phyloP scores from a whole-genome alignment of 2,113 vertebrate genomes.

The Taurulus bubalis region DNA sequence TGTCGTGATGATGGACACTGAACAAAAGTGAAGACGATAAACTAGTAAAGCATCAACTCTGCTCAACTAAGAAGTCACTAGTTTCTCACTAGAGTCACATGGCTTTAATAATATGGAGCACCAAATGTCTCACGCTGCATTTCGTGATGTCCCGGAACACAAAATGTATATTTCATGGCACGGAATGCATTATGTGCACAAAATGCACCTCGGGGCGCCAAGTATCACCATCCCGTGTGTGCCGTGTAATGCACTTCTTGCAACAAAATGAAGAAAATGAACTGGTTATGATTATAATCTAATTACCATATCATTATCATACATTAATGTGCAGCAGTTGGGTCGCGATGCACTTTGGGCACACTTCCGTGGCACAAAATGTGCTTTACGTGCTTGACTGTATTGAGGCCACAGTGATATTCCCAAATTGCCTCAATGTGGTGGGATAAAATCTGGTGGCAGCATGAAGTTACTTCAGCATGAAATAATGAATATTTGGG shows the following conservation, averaged over 20 bases:
- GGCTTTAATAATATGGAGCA: constrained; percentile 20
- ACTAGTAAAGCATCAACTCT: constrained; percentile 1
- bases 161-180: constrained; percentile 67
- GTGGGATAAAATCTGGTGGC: not conserved
- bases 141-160: not conserved
- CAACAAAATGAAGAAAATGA: constrained; percentile 47
- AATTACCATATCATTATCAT: constrained; percentile 70
- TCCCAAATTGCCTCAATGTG: not conserved
- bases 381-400: not conserved
- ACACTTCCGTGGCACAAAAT: not conserved
- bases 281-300: constrained; percentile 52
- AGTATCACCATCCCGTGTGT: constrained; percentile 7
- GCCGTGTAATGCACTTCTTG: constrained; percentile 43
- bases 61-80: not conserved
- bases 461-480: not conserved
- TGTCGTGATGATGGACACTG: constrained; percentile 2
- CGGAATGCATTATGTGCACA: constrained; percentile 49
- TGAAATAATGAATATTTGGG: not conserved
- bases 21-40: not conserved
- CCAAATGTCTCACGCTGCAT: constrained; percentile 37
- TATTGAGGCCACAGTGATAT: not conserved
- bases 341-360: constrained; percentile 23
- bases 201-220: constrained; percentile 49
- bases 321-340: constrained; percentile 55
- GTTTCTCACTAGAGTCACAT: not conserved